Evolutionary conservation across 2,113 vertebrate genomes (phyloP), one percentile per base, ranked within the genome.

Genomic region (Sinocyclocheilus rhinocerous): DNA sequence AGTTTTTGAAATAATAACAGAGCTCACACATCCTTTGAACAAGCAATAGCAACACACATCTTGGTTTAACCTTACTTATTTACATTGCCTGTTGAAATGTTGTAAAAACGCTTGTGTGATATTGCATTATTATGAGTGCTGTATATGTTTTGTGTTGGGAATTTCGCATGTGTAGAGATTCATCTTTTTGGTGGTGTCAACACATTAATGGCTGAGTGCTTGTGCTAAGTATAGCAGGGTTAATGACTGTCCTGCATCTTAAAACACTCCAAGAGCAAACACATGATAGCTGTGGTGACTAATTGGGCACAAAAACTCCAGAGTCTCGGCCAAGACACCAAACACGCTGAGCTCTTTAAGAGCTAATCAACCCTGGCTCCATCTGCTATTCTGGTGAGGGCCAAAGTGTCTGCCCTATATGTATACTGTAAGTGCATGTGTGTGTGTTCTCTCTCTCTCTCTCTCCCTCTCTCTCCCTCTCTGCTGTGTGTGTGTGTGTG

Each of bases 321-420:
- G 15, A 42, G 33, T 83, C 55, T 63, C 42, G 15, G 76, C 50
- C 75, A 86, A 86, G 81, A 72, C 15, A 84, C 39, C 59, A n/a
- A 36, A 69, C 69, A 63, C 24, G 70, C 57, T 65, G 16, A 52
- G 39, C 29, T 42, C 70, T 85, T 72, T 85, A 72, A 59, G 8
- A 67, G 48, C 39, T 52, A 79, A 80, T 84, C 45, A 80, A 24
- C 42, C 24, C 36, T 22, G 59, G 73, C 39, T 39, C 79, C 77
- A 88, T 80, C 33, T 84, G 67, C 59, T 84, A 42, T 84, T 75
- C 45, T 45, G n/a, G 36, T 45, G 11, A 57, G 5, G 42, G 72
- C 69, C 73, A 50, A 13, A 76, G 42, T 77, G 80, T 84, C 65
- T 50, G 72, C 39, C 20, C 26, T 81, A 10, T 79, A n/a, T n/a